phyloP scores from a whole-genome alignment of 2,797 vertebrate genomes.

The Ambastaia sidthimunki region DNA sequence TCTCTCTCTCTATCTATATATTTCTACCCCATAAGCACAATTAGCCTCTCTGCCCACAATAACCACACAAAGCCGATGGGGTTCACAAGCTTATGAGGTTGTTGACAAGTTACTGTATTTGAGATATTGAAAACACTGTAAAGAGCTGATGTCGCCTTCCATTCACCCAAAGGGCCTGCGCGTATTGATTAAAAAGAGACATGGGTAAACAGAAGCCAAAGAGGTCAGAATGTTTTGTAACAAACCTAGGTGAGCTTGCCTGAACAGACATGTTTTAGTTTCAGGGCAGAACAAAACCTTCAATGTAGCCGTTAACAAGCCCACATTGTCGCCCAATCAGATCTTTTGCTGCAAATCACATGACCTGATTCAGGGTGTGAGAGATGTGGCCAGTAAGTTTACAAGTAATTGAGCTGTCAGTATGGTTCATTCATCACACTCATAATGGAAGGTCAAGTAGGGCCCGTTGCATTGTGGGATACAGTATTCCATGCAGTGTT shows the following conservation, averaged over 20 bases:
- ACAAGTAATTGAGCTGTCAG: slow-evolving; percentile 1
- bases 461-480: slow-evolving; percentile 3
- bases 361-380: background rate
- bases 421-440: background rate
- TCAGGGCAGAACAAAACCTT: slow-evolving; percentile 69
- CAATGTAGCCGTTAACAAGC: slow-evolving; percentile 58
- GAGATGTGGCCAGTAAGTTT: background rate
- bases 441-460: background rate
- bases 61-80: slow-evolving; percentile 33
- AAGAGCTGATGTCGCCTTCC: slow-evolving; percentile 41
- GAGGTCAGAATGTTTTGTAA: slow-evolving; percentile 44
- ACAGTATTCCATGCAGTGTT: too few species aligned
- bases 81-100: slow-evolving; percentile 28
- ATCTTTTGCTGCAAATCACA: slow-evolving; percentile 4
- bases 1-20: background rate
- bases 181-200: slow-evolving; percentile 53
- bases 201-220: slow-evolving; percentile 50
- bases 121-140: slow-evolving; percentile 43
- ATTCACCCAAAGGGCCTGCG: slow-evolving; percentile 24
- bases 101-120: slow-evolving; percentile 42
- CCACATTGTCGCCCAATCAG: slow-evolving; percentile 54
- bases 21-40: slow-evolving; percentile 20
- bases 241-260: slow-evolving; percentile 61
- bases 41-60: slow-evolving; percentile 33
- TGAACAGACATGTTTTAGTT: slow-evolving; percentile 63